Evolutionary conservation across 2,888 invertebrate species (phyloP).

Genomic region (Prostheceraeus crozeri): DNA sequence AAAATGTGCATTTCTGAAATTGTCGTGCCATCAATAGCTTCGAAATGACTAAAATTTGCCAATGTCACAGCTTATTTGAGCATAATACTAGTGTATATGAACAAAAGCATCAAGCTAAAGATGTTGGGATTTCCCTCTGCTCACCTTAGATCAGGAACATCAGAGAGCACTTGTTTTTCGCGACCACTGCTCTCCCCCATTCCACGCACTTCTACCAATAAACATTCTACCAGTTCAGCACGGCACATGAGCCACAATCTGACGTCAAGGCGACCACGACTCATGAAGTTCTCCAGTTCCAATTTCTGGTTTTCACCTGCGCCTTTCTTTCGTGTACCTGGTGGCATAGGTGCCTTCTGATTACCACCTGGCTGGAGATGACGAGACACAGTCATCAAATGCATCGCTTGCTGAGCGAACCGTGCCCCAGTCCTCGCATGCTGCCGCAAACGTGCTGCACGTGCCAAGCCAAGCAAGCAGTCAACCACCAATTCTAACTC

Average conservation of each 20-base stretch:
- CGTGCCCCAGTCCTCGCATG: constrained; percentile 54
- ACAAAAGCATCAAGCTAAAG: no score
- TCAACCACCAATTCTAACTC: constrained; percentile 52
- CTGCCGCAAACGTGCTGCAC: constrained; percentile 51
- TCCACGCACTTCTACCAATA: constrained; percentile 50
- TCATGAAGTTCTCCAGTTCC: constrained; percentile 51
- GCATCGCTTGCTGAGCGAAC: constrained; percentile 47
- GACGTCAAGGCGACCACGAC: constrained; percentile 49
- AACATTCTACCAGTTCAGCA: constrained; percentile 46
- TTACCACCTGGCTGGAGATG: no score
- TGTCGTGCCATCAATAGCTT: no score
- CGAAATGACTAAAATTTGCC: no score
- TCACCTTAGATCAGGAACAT: no score
- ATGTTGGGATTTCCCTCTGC: no score
- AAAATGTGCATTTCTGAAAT: no score
- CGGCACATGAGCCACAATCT: constrained; percentile 52
- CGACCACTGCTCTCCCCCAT: constrained; percentile 51
- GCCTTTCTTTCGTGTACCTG: no score
- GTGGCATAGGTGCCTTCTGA: neutral
- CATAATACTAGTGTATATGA: no score
- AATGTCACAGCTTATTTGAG: no score
- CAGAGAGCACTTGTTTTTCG: constrained; percentile 48
- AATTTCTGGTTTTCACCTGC: constrained; percentile 38
- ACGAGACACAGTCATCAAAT: constrained; percentile 47
- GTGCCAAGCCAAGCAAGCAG: constrained; percentile 49